Evolutionary conservation across 2,797 vertebrate species (phyloP), one percentile per base, ranked within the genome.

Genomic region (Macropus fuliginosus): DNA sequence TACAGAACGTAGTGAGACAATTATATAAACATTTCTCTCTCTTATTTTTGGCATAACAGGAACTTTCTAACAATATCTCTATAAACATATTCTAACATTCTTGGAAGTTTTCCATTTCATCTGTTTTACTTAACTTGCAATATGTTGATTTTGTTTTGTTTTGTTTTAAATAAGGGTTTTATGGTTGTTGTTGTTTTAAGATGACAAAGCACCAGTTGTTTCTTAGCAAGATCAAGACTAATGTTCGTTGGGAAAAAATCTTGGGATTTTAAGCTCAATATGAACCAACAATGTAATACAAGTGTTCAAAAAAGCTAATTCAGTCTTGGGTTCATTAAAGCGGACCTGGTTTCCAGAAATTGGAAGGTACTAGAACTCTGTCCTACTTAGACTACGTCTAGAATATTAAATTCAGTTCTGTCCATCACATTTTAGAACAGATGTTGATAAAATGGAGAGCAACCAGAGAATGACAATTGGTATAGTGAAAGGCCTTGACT

Each of bases 51-150:
- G 54, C 81, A 89, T 92, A 92, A 90, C 6, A 55, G 89, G 92
- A 95, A 94, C 90, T 91, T 95, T 87, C 55, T 93, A 93, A 92
- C 54, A 92, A 90, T 95, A 96, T 87, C 55, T 94, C 28, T 91
- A 28, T 96, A 95, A 95, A 11, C 54, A 56, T 91, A 95, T 94
- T 92, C 91, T 94, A 95, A 94, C 81, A 40, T 95, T 95, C 95
- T 89, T 96, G 94, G 81, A 54, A 95, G 89, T 94, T 96, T 92
- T 57, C 92, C 92, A 62, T 54, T 94, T 59, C 18, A 4, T n/a
- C 81, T 90, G 93, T 89, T 55, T 95, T 91, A 55, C 5, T 40
- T 92, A 56, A 29, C 50, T 91, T 92, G 81, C 18, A 91, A 90
- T 46, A 94, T 92, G 81, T 55, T 81, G 24, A 46, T 31, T 94